A percentile compares a stretch with the other conserved stretches of the same genome.
These are phyloP conservation scores for Apamea monoglypha DNA, from an alignment of 2,888 invertebrate genomes.

Conservation along the genomic window DNA sequence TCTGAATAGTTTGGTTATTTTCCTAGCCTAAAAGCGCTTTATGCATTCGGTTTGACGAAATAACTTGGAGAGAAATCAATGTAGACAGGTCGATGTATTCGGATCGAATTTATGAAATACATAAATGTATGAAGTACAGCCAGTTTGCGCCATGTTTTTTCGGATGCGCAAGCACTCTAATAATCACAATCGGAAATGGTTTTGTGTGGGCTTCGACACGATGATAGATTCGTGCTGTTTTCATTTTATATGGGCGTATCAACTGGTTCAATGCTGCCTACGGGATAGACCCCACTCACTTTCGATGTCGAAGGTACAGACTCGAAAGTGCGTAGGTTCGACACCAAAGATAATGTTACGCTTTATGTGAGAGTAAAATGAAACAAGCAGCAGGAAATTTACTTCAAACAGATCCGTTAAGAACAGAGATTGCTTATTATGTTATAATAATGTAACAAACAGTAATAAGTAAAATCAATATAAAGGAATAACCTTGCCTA, in stretches of 20 bases:
- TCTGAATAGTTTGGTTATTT: not conserved
- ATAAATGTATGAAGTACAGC: not conserved
- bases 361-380: constrained; percentile 14
- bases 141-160: constrained; percentile 11
- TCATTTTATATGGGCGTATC: constrained; percentile 53
- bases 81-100: not conserved
- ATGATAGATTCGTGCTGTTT: constrained; percentile 53
- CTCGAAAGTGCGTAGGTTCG: constrained; percentile 50
- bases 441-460: not conserved
- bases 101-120: constrained; percentile 9
- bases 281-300: constrained; percentile 54
- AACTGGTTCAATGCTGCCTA: constrained; percentile 56
- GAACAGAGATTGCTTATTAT: not conserved
- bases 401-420: not conserved
- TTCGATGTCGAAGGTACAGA: constrained; percentile 19
- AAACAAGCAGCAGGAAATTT: not conserved
- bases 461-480: not conserved
- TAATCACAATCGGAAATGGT: constrained; percentile 45
- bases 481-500: not conserved
- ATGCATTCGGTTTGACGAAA: not conserved
- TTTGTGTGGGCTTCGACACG: constrained; percentile 50
- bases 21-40: not conserved
- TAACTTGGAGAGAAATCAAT: not conserved
- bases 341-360: constrained; percentile 5
- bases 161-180: constrained; percentile 13